These are phyloP conservation scores for Sebastes minor DNA, from an alignment of 2,797 vertebrate genomes.

Conservation along the genomic window DNA sequence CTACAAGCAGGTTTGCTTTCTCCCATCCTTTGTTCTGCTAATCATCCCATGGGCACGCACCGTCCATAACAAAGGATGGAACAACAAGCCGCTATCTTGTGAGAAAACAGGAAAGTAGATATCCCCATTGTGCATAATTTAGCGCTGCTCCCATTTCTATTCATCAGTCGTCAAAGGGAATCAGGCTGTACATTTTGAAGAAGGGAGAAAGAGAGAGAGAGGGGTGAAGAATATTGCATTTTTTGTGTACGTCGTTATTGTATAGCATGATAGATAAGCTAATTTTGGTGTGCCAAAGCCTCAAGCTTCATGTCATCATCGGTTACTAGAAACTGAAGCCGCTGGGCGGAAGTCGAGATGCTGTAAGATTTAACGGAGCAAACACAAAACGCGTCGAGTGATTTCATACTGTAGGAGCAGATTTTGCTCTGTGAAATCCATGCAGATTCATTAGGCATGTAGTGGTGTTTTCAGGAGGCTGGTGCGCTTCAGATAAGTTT, in stretches of 20 bases:
- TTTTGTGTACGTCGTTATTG: constrained; percentile 33
- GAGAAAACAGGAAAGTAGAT: constrained; percentile 83
- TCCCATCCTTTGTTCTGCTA: constrained; percentile 82
- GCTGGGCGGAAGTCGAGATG: constrained; percentile 26
- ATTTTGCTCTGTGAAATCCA: constrained; percentile 27
- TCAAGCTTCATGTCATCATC: constrained; percentile 55
- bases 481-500: constrained; percentile 53
- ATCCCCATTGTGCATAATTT: constrained; percentile 84
- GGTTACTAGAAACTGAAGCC: constrained; percentile 36
- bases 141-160: constrained; percentile 73
- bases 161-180: constrained; percentile 62
- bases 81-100: constrained; percentile 78
- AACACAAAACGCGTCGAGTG: constrained; percentile 51
- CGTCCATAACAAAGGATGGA: constrained; percentile 81
- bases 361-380: constrained; percentile 29
- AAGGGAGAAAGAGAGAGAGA: not conserved
- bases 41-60: constrained; percentile 79
- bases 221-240: constrained; percentile 14
- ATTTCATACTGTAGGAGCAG: constrained; percentile 43
- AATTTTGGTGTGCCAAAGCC: constrained; percentile 36
- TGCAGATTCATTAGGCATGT: constrained; percentile 64
- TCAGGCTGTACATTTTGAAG: constrained; percentile 36
- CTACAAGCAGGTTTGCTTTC: constrained; percentile 77
- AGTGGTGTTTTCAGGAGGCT: constrained; percentile 54
- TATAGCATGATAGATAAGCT: constrained; percentile 39